Evolutionary conservation across 1,140 invertebrate genomes (phyloP).

Genomic region (Pararge aegeria): DNA sequence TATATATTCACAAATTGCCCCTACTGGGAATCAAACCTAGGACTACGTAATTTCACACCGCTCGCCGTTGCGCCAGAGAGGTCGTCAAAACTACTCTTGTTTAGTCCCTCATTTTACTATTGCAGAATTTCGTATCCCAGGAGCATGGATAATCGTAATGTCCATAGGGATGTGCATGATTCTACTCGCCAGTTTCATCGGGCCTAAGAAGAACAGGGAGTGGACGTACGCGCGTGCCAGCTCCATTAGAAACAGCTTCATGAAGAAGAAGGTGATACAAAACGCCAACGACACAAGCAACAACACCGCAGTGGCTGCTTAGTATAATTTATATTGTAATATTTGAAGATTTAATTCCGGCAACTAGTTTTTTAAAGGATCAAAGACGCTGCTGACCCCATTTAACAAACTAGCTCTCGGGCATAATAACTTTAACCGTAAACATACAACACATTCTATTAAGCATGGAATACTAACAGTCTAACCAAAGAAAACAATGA

Average conservation of each 20-base stretch:
- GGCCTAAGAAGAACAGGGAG: slow-evolving; percentile 43
- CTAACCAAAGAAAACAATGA: no score
- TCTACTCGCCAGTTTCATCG: slow-evolving; percentile 22
- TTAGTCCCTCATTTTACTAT: slow-evolving; percentile 8
- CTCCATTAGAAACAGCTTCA: slow-evolving; percentile 37
- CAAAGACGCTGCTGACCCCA: no score
- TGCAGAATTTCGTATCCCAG: slow-evolving; percentile 34
- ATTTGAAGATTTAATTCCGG: neutral
- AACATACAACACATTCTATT: no score
- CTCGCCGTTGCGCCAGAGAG: no score
- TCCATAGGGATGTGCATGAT: slow-evolving; percentile 31
- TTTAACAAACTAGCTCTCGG: no score
- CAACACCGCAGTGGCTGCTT: slow-evolving; percentile 39
- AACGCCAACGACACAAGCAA: slow-evolving; percentile 22
- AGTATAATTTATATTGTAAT: neutral
- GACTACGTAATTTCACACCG: no score
- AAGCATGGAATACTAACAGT: no score
- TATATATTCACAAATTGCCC: no score
- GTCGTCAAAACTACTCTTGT: neutral
- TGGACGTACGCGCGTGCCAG: slow-evolving; percentile 38
- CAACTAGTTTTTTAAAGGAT: neutral
- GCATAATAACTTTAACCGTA: no score
- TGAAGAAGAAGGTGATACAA: slow-evolving; percentile 27
- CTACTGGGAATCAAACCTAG: no score
- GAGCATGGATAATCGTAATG: slow-evolving; percentile 33